A percentile compares a stretch with the other conserved stretches of the same genome.
Evolutionary conservation across 2,797 vertebrate species (phyloP).

Genomic region (Carduelis carduelis): DNA sequence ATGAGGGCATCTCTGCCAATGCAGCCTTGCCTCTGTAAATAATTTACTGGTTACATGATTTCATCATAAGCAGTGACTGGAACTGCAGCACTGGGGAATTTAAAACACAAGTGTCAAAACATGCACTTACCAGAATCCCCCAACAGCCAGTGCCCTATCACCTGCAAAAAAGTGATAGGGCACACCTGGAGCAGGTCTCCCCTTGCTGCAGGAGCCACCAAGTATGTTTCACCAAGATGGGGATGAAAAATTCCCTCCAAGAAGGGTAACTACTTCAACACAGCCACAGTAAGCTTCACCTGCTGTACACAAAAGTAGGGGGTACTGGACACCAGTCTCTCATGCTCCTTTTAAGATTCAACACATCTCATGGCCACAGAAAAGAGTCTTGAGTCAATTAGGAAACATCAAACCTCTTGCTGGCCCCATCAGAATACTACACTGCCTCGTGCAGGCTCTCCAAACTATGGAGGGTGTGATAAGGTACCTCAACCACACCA

Average conservation of each 20-base stretch:
- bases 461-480: not conserved
- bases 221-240: not conserved
- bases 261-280: not conserved
- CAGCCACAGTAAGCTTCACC: not conserved
- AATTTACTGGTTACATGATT: conserved; percentile 57
- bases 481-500: not conserved
- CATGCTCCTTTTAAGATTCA: not conserved
- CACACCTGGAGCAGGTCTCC: not conserved
- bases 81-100: not conserved
- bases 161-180: too few species aligned
- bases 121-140: not conserved
- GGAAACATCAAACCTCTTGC: not conserved
- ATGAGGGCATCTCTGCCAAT: conserved; percentile 31
- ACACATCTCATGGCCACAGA: not conserved
- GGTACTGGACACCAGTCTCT: not conserved
- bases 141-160: not conserved
- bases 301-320: not conserved
- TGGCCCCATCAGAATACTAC: not conserved
- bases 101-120: not conserved
- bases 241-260: not conserved
- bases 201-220: not conserved
- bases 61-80: conserved; percentile 10
- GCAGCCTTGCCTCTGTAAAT: conserved; percentile 38
- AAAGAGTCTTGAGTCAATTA: not conserved
- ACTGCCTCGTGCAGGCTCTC: not conserved